Percentiles rank a stretch among this genome's conserved stretches.
Conservation (phyloP, 1,140 invertebrate species). For the Apis mellifera region DNA sequence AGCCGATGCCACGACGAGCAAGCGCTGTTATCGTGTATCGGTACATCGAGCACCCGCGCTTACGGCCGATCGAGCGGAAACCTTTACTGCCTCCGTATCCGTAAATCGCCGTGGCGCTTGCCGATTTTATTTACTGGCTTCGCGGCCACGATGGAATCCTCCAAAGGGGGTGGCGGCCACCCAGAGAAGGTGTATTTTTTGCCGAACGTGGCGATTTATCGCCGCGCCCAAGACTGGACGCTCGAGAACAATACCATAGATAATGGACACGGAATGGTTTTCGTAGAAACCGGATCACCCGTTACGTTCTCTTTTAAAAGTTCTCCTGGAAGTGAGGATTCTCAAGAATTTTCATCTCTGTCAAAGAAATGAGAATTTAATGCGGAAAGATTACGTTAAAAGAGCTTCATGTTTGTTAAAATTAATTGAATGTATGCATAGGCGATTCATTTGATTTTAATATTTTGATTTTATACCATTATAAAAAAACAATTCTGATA, state of each 20-base stretch:
- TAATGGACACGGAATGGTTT: constrained; percentile 58
- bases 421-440: too few relatives aligned
- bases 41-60: constrained; percentile 64
- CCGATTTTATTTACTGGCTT: constrained; percentile 67
- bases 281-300: constrained; percentile 47
- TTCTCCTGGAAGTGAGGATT: neutral
- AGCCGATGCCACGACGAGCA: constrained; percentile 46
- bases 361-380: too few relatives aligned
- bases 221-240: constrained; percentile 44
- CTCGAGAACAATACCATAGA: constrained; percentile 62
- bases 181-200: constrained; percentile 32
- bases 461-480: too few relatives aligned
- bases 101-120: constrained; percentile 69
- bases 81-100: constrained; percentile 64
- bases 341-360: too few relatives aligned
- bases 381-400: too few relatives aligned
- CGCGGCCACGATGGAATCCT: constrained; percentile 49
- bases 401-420: too few relatives aligned
- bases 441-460: too few relatives aligned
- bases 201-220: constrained; percentile 58
- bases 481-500: too few relatives aligned
- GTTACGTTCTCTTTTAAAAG: neutral
- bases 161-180: constrained; percentile 34
- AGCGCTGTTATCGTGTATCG: constrained; percentile 68
- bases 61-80: constrained; percentile 71